phyloP scores from a whole-genome alignment of 1,140 invertebrate species.

The Anastrepha ludens region DNA sequence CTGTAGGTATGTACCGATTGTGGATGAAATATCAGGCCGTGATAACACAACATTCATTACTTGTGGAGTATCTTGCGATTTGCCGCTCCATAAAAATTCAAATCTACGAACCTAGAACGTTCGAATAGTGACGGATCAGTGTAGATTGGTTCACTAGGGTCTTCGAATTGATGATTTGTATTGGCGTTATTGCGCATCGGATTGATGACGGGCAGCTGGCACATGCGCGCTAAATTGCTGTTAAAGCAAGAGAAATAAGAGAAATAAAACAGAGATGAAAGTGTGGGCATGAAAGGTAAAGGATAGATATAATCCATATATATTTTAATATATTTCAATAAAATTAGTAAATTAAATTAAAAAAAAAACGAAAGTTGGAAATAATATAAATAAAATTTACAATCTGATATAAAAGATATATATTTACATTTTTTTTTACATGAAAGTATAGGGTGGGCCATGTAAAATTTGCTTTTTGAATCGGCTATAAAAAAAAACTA shows the following conservation, averaged over 20 bases:
- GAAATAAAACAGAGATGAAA: not conserved
- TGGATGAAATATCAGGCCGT: not conserved
- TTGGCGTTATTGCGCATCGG: constrained; percentile 67
- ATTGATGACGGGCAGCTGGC: constrained; percentile 74
- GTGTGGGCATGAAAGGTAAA: too few relatives aligned
- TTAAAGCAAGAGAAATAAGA: not conserved
- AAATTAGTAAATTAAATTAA: too few relatives aligned
- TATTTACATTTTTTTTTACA: too few relatives aligned
- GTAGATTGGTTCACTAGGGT: constrained; percentile 94
- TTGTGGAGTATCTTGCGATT: not conserved
- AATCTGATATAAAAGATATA: too few relatives aligned
- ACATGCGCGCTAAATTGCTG: constrained; percentile 74
- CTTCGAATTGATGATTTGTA: constrained; percentile 78
- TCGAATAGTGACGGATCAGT: constrained; percentile 94
- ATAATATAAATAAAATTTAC: too few relatives aligned
- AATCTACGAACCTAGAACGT: constrained; percentile 78
- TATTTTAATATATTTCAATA: too few relatives aligned
- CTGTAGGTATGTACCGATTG: not conserved
- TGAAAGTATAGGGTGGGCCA: too few relatives aligned
- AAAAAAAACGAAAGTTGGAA: too few relatives aligned
- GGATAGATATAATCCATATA: too few relatives aligned
- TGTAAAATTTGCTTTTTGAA: too few relatives aligned
- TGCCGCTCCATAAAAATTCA: constrained; percentile 35
- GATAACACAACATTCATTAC: constrained; percentile 6
- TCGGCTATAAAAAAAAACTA: too few relatives aligned